These are phyloP conservation scores for Chelonia mydas DNA, from an alignment of 2,797 vertebrate genomes.

Conservation along the genomic window DNA sequence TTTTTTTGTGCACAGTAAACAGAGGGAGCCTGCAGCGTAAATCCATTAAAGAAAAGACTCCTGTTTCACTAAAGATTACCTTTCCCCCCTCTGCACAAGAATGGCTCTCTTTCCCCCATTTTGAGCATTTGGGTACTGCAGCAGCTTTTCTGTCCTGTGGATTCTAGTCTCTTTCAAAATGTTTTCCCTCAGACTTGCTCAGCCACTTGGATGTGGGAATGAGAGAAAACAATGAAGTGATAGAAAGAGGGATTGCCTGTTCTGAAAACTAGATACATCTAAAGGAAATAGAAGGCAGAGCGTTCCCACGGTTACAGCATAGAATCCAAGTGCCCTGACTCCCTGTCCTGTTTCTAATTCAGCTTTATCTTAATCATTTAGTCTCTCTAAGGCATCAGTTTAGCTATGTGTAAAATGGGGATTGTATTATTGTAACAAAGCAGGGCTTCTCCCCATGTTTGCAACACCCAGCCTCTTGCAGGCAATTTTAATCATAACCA, in stretches of 20 bases:
- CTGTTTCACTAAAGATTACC: neutral
- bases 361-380: neutral
- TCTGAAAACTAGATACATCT: neutral
- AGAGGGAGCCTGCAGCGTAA: neutral
- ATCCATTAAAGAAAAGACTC: neutral
- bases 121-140: neutral
- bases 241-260: neutral
- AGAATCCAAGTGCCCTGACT: neutral
- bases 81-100: accelerated
- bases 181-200: neutral
- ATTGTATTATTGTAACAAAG: neutral
- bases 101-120: neutral
- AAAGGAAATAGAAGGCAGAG: neutral
- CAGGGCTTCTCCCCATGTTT: neutral
- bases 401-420: neutral
- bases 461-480: neutral
- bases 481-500: neutral
- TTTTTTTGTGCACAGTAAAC: neutral
- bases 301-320: neutral
- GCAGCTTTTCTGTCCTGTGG: accelerated
- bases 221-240: neutral
- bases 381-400: neutral
- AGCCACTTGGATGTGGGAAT: neutral
- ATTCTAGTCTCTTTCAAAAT: neutral
- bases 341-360: neutral